phyloP scores from a whole-genome alignment of 1,140 invertebrate species.

The Periplaneta americana region DNA sequence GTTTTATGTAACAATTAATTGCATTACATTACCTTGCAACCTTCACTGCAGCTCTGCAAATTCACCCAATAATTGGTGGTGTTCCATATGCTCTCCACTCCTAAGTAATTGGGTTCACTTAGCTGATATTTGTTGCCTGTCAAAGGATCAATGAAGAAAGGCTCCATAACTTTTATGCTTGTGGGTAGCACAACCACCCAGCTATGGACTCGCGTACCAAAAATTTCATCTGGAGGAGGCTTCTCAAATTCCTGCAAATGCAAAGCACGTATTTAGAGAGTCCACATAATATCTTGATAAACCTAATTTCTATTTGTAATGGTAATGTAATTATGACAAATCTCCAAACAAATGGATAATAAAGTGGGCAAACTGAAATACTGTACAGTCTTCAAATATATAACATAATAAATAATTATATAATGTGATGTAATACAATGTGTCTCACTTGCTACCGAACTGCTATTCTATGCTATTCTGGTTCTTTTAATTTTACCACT shows the following conservation, averaged over 20 bases:
- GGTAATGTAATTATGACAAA: too few species aligned
- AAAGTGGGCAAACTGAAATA: too few species aligned
- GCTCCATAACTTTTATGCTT: slow-evolving; percentile 49
- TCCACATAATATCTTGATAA: too few species aligned
- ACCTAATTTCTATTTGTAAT: not conserved
- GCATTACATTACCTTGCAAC: slow-evolving; percentile 24
- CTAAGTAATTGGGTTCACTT: slow-evolving; percentile 57
- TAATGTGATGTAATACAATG: too few species aligned
- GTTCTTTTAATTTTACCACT: too few species aligned
- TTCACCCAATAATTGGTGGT: slow-evolving; percentile 83
- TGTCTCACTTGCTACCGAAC: too few species aligned
- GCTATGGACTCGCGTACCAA: slow-evolving; percentile 70
- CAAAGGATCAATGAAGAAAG: slow-evolving; percentile 78
- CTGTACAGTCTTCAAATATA: too few species aligned
- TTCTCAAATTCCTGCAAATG: slow-evolving; percentile 58
- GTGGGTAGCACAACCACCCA: slow-evolving; percentile 72
- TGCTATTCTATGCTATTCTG: too few species aligned
- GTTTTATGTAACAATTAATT: not conserved
- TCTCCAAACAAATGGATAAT: too few species aligned
- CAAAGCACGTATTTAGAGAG: not conserved
- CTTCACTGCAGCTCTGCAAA: slow-evolving; percentile 51
- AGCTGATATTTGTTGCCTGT: slow-evolving; percentile 58
- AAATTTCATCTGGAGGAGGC: slow-evolving; percentile 59
- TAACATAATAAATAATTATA: too few species aligned
- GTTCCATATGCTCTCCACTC: slow-evolving; percentile 82